Conservation (phyloP, 1,140 invertebrate species). For the Colletes latitarsis region DNA sequence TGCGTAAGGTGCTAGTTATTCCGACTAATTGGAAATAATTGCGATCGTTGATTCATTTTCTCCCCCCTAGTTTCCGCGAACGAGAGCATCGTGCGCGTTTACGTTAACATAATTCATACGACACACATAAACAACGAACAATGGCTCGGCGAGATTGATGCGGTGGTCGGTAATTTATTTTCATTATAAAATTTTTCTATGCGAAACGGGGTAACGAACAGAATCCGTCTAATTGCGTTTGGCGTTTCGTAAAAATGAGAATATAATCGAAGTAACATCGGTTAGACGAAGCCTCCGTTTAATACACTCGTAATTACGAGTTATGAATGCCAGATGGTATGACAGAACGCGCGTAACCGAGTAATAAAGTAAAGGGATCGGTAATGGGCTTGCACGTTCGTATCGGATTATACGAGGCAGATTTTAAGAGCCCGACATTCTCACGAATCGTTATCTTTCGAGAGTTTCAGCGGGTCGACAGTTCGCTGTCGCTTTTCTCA, state of each 20-base stretch:
- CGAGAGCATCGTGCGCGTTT: not conserved
- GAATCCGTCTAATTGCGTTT: constrained; percentile 18
- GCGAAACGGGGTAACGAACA: not conserved
- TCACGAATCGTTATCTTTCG: constrained; percentile 51
- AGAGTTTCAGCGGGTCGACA: not conserved
- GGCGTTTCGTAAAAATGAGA: not conserved
- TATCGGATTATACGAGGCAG: constrained; percentile 13
- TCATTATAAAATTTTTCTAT: constrained; percentile 11
- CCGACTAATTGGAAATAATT: constrained; percentile 18
- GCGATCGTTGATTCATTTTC: not conserved
- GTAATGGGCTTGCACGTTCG: constrained; percentile 2
- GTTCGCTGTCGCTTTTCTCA: constrained; percentile 44
- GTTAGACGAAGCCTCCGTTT: not conserved
- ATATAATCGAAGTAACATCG: not conserved
- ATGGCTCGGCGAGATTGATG: not conserved
- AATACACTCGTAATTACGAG: constrained; percentile 26
- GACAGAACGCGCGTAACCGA: not conserved
- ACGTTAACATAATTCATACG: not conserved
- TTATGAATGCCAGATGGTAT: constrained; percentile 14
- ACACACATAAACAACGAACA: constrained; percentile 7
- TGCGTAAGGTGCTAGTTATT: not conserved
- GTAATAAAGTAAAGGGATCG: constrained; percentile 24
- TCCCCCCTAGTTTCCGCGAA: not conserved
- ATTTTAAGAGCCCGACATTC: constrained; percentile 47
- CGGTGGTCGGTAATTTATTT: constrained; percentile 33